Percentiles rank a stretch among this genome's conserved stretches.
phyloP scores from a whole-genome alignment of 2,888 invertebrate species.

The Stramonita haemastoma region DNA sequence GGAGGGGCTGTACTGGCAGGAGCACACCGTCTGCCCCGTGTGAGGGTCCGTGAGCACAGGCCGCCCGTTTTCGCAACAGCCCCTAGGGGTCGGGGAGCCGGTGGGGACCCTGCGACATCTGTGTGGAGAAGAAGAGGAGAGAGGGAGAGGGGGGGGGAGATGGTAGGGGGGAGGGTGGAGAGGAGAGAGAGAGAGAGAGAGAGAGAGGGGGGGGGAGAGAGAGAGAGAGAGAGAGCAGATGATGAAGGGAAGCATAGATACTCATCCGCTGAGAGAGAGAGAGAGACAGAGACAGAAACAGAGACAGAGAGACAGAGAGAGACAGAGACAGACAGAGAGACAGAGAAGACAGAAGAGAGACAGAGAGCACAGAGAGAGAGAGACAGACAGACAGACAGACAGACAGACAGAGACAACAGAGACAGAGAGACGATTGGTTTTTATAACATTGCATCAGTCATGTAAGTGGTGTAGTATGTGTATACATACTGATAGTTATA shows the following conservation, averaged over 20 bases:
- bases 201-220: background rate
- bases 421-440: too few relatives aligned
- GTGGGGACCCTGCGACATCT: slow-evolving; percentile 49
- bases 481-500: background rate
- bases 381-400: background rate
- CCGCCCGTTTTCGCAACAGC: slow-evolving; percentile 93
- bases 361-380: background rate
- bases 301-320: too few relatives aligned
- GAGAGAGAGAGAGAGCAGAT: background rate
- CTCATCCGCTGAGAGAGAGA: background rate
- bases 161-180: too few relatives aligned
- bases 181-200: background rate
- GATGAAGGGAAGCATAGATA: too few relatives aligned
- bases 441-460: too few relatives aligned
- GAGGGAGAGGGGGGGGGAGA: background rate
- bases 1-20: slow-evolving; percentile 84
- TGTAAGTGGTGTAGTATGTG: too few relatives aligned
- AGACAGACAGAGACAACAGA: background rate
- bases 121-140: background rate
- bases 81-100: slow-evolving; percentile 58
- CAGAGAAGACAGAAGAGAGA: background rate
- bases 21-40: slow-evolving; percentile 75
- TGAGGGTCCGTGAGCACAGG: slow-evolving; percentile 75
- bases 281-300: background rate
- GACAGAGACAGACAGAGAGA: too few relatives aligned